phyloP scores from a whole-genome alignment of 1,140 invertebrate species.

The Pseudobourletiella spinata region DNA sequence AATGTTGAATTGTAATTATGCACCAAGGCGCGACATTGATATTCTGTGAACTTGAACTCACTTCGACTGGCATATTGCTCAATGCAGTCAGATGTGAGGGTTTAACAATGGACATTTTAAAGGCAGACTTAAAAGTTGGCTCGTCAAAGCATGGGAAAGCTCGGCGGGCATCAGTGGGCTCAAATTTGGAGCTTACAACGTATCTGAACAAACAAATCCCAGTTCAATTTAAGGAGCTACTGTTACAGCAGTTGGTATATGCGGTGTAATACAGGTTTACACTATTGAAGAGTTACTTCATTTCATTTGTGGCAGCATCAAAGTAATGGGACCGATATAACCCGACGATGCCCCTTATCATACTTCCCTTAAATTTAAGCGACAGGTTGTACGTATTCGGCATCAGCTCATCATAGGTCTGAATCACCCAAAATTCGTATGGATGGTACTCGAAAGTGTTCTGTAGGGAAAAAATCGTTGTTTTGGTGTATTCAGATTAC shows the following conservation, averaged over 20 bases:
- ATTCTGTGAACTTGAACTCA: too few species aligned
- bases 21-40: too few species aligned
- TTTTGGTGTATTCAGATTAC: too few species aligned
- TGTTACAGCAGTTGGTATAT: too few species aligned
- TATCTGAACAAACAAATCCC: too few species aligned
- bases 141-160: conserved; percentile 65
- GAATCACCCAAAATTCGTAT: conserved; percentile 59
- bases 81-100: conserved; percentile 59
- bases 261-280: too few species aligned
- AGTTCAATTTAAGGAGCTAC: too few species aligned
- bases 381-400: conserved; percentile 53
- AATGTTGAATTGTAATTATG: too few species aligned
- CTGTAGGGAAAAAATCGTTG: too few species aligned
- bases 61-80: conserved; percentile 61
- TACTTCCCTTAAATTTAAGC: conserved; percentile 58
- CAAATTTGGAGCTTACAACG: conserved; percentile 52
- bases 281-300: conserved; percentile 53
- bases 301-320: conserved; percentile 47
- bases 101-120: conserved; percentile 63
- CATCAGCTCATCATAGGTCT: conserved; percentile 44
- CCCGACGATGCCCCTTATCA: conserved; percentile 58
- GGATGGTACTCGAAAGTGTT: conserved; percentile 45
- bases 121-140: conserved; percentile 83
- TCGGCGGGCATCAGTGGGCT: conserved; percentile 50
- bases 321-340: conserved; percentile 69